Conservation (phyloP, 2,113 vertebrate genomes). For the Eurypyga helias region DNA sequence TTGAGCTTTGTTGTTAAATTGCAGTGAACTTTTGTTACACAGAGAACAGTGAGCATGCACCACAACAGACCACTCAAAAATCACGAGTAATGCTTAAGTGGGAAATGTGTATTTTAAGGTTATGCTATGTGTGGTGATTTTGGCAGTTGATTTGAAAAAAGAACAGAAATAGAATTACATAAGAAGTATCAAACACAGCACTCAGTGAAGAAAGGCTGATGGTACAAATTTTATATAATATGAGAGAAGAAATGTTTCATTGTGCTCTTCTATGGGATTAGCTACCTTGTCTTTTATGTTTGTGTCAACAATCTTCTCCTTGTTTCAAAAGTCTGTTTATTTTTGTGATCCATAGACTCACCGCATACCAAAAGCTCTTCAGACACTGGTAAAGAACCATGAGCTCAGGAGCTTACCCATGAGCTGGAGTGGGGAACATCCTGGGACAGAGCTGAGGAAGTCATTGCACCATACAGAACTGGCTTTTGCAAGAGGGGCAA, state of each 20-base stretch:
- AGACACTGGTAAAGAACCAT: fast-evolving
- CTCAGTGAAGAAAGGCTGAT: neutral
- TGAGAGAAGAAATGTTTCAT: neutral
- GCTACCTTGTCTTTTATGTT: neutral
- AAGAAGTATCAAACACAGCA: neutral
- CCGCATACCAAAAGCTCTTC: neutral
- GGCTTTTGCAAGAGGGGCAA: neutral
- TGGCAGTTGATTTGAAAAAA: neutral
- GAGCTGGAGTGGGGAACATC: fast-evolving
- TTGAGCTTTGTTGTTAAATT: neutral
- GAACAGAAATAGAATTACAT: neutral
- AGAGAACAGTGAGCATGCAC: neutral
- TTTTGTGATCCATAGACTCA: neutral
- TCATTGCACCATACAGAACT: neutral
- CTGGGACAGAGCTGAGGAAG: neutral
- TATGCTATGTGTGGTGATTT: neutral
- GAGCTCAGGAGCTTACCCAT: neutral
- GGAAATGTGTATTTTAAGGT: neutral
- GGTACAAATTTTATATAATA: neutral
- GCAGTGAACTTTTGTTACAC: neutral
- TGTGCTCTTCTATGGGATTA: neutral
- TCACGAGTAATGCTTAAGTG: neutral
- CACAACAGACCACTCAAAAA: neutral
- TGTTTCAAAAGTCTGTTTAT: neutral
- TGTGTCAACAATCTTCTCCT: neutral